Base-by-base conservation (phyloP, 2,113 vertebrate genomes). In the Dascyllus trimaculatus region DNA sequence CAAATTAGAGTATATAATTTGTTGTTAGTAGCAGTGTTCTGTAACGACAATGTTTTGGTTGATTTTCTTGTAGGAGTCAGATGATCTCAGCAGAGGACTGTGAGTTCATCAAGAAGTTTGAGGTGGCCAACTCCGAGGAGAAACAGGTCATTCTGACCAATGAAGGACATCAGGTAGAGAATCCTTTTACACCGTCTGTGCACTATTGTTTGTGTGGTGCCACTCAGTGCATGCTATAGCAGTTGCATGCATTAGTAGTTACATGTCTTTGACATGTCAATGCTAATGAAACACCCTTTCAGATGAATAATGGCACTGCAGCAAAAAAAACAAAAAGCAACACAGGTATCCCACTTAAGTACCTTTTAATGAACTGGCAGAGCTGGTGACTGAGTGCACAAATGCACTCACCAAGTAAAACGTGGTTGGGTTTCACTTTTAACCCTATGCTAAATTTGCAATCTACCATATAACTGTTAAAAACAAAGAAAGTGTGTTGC, bases 51-150 rank as follows among this genome's bases (percentile, higher is more conserved):
- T 65, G 40, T 71, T 8, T 38, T 73, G 8, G 38, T 80, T 5
- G 46, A 58, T 79, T 75, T 5, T 69, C 90, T 92, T 94, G 67
- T 81, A 99, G 98, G 92, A 97, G 98, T 38, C 98, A 99, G 93
- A 99, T 99, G 98, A 99, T 99, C 91, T 98, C 98, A 49, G 92
- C 90, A 67, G 98, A 99, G 93, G 98, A 99, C 86, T 99, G 98
- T 92, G 98, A 99, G 83, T 99, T 99, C 88, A 99, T 99, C 92
- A 97, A 98, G 85, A 97, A 94, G 80, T 99, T 98, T 95, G 98
- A 99, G 79, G 96, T 96, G 53, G 96, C 97, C 82, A 95, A 79
- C 89, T 94, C 96, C 62, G 98, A 99, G 81, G 96, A 99, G 83
- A 99, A 98, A 73, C 97, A 99, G 74, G 94, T 95, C 59, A 96